Evolutionary conservation across 2,888 invertebrate species (phyloP).

Genomic region (Shargacucullia verbasci): DNA sequence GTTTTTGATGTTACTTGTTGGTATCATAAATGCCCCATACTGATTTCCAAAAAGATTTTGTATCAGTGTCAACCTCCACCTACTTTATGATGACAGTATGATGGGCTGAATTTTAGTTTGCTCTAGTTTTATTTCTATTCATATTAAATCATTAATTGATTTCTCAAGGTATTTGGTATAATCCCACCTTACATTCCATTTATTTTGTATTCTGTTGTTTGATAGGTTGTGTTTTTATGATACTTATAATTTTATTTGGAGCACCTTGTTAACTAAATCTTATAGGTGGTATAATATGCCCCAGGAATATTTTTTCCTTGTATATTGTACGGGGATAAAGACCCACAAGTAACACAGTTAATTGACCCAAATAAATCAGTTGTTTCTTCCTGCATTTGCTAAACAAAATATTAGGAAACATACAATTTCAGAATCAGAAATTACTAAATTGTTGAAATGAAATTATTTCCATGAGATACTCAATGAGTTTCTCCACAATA

Average conservation of each 20-base stretch:
- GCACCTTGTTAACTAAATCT: conserved; percentile 3
- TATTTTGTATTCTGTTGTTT: not conserved
- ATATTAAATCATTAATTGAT: no score
- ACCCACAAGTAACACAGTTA: conserved; percentile 10
- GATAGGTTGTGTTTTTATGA: not conserved
- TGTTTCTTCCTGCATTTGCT: conserved; percentile 16
- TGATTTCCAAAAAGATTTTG: conserved; percentile 19
- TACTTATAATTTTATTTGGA: not conserved
- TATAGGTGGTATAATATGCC: conserved; percentile 3
- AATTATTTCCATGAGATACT: not conserved
- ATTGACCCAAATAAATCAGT: conserved; percentile 13
- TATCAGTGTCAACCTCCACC: conserved; percentile 12
- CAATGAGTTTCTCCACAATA: not conserved
- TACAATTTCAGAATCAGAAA: no score
- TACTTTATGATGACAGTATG: not conserved
- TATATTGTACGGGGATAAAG: conserved; percentile 28
- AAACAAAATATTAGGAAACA: not conserved
- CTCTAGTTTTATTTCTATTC: not conserved
- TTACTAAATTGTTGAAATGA: no score
- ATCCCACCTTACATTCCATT: not conserved
- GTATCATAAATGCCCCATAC: not conserved
- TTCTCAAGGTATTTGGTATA: not conserved
- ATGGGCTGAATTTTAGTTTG: no score
- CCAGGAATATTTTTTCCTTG: conserved; percentile 26
- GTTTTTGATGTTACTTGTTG: conserved; percentile 36